Evolutionary conservation across 2,113 vertebrate genomes (phyloP).

Genomic region (Galeopterus variegatus): DNA sequence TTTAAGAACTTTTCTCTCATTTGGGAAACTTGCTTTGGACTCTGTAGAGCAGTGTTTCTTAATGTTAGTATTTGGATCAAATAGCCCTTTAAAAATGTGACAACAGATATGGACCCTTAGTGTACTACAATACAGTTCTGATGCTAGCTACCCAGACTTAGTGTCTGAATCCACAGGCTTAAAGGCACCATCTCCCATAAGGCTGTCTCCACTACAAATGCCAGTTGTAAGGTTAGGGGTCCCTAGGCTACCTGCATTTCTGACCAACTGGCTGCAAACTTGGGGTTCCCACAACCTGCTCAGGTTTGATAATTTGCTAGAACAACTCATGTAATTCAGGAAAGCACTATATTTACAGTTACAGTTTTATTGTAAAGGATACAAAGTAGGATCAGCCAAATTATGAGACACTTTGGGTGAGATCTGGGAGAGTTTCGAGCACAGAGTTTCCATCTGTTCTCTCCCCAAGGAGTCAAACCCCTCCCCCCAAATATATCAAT

Average conservation of each 20-base stretch:
- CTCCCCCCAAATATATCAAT: neutral
- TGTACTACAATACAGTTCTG: neutral
- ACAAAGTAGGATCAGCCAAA: neutral
- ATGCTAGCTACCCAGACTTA: neutral
- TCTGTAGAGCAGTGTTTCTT: neutral
- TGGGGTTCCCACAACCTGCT: neutral
- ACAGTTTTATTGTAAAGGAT: neutral
- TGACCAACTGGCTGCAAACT: neutral
- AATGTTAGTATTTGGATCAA: neutral
- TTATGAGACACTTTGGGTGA: neutral
- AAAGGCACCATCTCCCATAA: neutral
- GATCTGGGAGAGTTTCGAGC: neutral
- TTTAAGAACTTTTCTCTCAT: neutral
- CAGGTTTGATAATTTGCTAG: neutral
- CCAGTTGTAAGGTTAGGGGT: neutral
- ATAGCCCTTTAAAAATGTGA: constrained; percentile 8
- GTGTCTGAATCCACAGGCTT: neutral
- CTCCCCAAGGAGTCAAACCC: neutral
- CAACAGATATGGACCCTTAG: neutral
- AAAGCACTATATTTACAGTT: neutral
- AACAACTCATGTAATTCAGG: constrained; percentile 5
- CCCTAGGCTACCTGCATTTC: neutral
- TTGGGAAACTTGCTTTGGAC: neutral
- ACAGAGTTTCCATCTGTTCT: neutral
- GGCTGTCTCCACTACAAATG: neutral